These are phyloP conservation scores for Onchidella celtica DNA, from an alignment of 2,888 invertebrate species.

Conservation along the genomic window DNA sequence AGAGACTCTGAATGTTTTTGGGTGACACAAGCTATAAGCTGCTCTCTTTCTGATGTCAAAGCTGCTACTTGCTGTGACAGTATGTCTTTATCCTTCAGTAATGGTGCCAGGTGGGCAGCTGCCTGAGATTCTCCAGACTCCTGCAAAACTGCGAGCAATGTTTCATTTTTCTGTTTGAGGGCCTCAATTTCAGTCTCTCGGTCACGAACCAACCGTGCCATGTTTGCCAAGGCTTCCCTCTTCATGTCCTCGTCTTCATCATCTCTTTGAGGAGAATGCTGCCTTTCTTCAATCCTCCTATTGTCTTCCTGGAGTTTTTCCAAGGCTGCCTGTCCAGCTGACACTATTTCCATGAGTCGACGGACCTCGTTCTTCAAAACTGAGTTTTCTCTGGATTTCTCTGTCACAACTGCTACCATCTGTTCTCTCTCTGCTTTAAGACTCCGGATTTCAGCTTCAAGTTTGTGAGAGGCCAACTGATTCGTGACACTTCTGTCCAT, in stretches of 20 bases:
- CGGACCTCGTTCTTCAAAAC: constrained; percentile 78
- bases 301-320: constrained; percentile 79
- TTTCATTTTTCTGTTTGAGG: constrained; percentile 78
- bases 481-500: constrained; percentile 61
- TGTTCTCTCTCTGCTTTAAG: constrained; percentile 78
- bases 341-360: constrained; percentile 77
- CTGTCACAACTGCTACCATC: constrained; percentile 79
- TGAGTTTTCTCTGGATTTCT: constrained; percentile 79
- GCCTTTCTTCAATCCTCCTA: constrained; percentile 61
- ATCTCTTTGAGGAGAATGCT: constrained; percentile 58
- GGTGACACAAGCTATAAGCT: constrained; percentile 83
- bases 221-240: constrained; percentile 79
- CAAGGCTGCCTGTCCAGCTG: constrained; percentile 78
- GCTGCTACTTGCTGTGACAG: constrained; percentile 86
- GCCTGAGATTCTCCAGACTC: constrained; percentile 64
- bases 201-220: constrained; percentile 80
- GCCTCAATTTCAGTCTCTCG: constrained; percentile 81
- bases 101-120: constrained; percentile 76
- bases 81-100: constrained; percentile 69
- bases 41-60: constrained; percentile 80
- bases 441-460: constrained; percentile 71
- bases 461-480: constrained; percentile 67
- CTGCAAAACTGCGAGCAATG: constrained; percentile 78
- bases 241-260: constrained; percentile 79
- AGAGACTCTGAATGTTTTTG: constrained; percentile 92